Evolutionary conservation across 2,797 vertebrate species (phyloP), one percentile per base, ranked within the genome.

Genomic region (Spheniscus humboldti): DNA sequence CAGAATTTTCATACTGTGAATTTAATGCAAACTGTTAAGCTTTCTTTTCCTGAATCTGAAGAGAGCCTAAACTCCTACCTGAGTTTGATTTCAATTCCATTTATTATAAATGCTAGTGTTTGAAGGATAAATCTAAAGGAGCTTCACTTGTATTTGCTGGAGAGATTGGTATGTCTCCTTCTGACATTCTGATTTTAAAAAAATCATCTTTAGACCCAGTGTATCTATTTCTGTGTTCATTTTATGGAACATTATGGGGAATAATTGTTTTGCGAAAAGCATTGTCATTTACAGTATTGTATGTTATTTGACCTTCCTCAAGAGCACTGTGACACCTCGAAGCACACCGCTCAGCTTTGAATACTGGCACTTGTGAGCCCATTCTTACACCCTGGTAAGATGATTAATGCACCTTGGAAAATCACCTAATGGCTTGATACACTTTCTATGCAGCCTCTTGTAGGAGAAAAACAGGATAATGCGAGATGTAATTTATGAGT

Each of bases 321-420:
- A 77, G 77, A 89, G 68, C 68, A 64, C 56, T 76, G 75, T 76
- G 82, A 88, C 71, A 88, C 23, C 67, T 87, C 77, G 63, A 89
- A 86, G 60, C 53, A 85, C 53, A 77, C 47, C 31, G 52, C 48
- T 87, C 60, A 79, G 30, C 45, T 95, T 71, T 72, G 71, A 93
- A 80, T 82, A 80, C 35, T 78, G 76, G 60, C 86, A 91, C 80
- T 94, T 79, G 80, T 90, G 11, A 93, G 55, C 18, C 45, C 53
- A 33, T 71, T 92, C 56, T 93, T 72, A 71, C 60, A 93, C 39
- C 33, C 78, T 50, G 68, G 64, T 64, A 59, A 78, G 53, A 83
- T 92, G 68, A 92, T 91, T 94, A 92, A 95, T 83, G 75, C 77
- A n/a, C 53, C 37, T 79, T 93, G 77, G 71, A 93, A 96, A 87